Percentiles rank a stretch among this genome's conserved stretches.
phyloP scores from a whole-genome alignment of 2,113 vertebrate genomes.

The Neodon shergylaensis region DNA sequence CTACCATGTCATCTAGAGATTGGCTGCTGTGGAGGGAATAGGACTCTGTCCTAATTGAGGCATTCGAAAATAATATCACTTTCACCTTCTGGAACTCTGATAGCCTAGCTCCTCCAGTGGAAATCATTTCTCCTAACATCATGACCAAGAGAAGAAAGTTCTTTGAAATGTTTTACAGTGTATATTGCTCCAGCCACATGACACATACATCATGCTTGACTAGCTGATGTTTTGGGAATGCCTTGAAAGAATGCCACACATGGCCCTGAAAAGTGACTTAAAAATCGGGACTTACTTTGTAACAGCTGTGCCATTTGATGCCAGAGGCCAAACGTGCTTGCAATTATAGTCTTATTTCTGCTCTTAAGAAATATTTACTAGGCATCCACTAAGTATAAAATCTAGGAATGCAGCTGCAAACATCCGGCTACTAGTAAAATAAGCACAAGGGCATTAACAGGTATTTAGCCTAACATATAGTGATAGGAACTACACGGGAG shows the following conservation, averaged over 20 bases:
- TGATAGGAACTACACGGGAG: neutral
- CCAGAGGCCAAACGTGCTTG: neutral
- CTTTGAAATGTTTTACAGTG: neutral
- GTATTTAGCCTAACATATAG: neutral
- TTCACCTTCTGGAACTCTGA: neutral
- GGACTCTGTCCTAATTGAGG: conserved; percentile 21
- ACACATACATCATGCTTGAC: neutral
- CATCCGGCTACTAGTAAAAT: neutral
- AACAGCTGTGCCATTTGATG: neutral
- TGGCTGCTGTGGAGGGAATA: neutral
- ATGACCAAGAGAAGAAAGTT: neutral
- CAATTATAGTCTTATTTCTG: conserved; percentile 8
- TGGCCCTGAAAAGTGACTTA: neutral
- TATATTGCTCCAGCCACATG: neutral
- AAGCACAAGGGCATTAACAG: neutral
- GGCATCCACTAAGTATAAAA: neutral
- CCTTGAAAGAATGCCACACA: neutral
- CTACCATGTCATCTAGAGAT: neutral
- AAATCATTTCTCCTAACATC: neutral
- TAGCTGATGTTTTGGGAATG: neutral
- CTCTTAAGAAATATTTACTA: neutral
- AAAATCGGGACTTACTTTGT: neutral
- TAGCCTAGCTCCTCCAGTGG: neutral
- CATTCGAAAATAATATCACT: neutral
- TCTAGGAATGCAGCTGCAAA: neutral